Base-by-base conservation (phyloP, 2,797 vertebrate genomes). In the Hephaestus fuliginosus region DNA sequence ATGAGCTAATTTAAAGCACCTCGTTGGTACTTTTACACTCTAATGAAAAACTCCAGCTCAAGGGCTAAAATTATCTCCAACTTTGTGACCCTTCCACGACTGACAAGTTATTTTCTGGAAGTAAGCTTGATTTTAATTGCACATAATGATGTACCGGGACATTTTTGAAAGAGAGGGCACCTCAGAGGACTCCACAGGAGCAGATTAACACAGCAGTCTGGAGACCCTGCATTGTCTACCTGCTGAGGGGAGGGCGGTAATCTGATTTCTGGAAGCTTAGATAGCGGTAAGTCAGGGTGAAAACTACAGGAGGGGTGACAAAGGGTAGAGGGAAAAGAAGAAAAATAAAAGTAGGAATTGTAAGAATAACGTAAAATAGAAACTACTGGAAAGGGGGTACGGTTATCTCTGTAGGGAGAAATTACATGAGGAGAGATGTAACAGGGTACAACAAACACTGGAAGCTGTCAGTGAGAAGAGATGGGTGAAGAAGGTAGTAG, bases 71-170 rank as follows among this genome's bases (percentile, higher is more conserved):
- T 43, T 12, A 49, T 62, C 13, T 58, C 43, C 44, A 57, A 33
- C 18, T 52, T 8, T 36, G 10, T 80, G 70, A 84, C 65, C 72
- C 33, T 8, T 67, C 25, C n/a, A 17, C 61, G 66, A 39, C 80
- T 82, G 89, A 78, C 76, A 80, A 61, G 69, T 70, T 65, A 25
- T 60, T 70, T 71, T 80, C 84, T 77, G 69, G 63, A 70, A 44
- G 64, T 20, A 69, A 49, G 67, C 68, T 85, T 95, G 92, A 94
- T 89, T 91, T 86, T 95, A 95, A 95, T 95, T 76, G 30, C 81
- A 82, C 36, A 78, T 94, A 95, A 95, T 86, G 91, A 94, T 86
- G 88, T n/a, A 39, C 84, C 82, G 74, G 77, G 83, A 68, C 49
- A 41, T 64, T 69, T 86, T 74, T 61, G 75, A 82, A 82, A 39